These are phyloP conservation scores for Eupristina koningsbergeri DNA, from an alignment of 1,140 invertebrate genomes.

Conservation along the genomic window DNA sequence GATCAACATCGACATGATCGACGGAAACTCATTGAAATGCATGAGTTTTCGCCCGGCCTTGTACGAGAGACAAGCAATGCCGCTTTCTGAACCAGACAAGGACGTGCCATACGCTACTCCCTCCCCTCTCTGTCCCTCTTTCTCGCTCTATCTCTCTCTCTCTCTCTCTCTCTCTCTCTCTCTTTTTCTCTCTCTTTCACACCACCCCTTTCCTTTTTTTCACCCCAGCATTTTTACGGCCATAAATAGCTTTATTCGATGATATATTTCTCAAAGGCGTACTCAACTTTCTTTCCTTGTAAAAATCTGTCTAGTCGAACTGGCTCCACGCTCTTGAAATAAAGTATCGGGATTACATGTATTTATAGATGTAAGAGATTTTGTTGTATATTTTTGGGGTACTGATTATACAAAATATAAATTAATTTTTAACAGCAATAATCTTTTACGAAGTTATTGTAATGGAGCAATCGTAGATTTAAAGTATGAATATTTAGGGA, in stretches of 20 bases:
- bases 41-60: neutral
- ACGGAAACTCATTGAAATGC: neutral
- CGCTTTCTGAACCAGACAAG: neutral
- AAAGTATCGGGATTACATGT: neutral
- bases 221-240: neutral
- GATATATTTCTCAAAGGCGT: neutral
- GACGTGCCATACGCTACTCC: neutral
- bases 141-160: no score
- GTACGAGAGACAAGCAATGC: neutral
- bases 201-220: no score
- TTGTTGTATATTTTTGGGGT: neutral
- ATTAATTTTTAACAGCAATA: neutral
- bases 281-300: neutral
- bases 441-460: neutral
- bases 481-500: neutral
- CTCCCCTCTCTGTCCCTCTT: neutral
- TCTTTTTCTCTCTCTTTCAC: neutral
- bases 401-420: neutral
- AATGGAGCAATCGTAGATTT: neutral
- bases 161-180: no score
- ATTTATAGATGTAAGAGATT: neutral
- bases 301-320: neutral
- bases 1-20: no score
- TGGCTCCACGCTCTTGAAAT: neutral
- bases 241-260: slow-evolving; percentile 24